These are phyloP conservation scores for Adineta ricciae DNA, from an alignment of 2,888 invertebrate species.

Conservation along the genomic window DNA sequence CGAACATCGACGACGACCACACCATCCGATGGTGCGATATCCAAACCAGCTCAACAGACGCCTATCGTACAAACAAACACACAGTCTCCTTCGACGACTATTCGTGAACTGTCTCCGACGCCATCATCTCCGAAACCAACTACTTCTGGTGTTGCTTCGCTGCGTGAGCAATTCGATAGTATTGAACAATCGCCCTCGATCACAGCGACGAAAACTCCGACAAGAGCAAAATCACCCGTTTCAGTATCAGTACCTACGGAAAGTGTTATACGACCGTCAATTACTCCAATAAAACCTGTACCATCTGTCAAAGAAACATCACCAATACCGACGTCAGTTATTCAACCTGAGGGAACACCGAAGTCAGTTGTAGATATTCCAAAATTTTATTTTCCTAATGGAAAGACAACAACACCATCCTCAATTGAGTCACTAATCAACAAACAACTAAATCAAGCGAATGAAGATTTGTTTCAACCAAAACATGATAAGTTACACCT, in stretches of 20 bases:
- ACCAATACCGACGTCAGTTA: background rate
- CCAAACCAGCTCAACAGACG: background rate
- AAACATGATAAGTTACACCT: background rate
- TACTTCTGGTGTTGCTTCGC: background rate
- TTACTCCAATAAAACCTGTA: background rate
- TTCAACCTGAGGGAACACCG: background rate
- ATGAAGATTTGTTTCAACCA: background rate
- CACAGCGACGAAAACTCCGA: background rate
- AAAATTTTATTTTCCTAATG: conserved; percentile 32
- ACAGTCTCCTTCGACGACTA: background rate
- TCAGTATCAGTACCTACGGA: background rate
- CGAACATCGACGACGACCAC: background rate
- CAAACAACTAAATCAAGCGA: background rate
- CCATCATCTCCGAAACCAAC: background rate
- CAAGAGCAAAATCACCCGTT: background rate
- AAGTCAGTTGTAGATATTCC: conserved; percentile 2
- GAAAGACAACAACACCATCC: background rate
- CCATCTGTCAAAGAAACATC: background rate
- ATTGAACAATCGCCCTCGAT: background rate
- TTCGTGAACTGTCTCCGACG: background rate
- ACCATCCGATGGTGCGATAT: background rate
- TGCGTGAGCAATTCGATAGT: background rate
- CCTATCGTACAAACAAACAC: background rate
- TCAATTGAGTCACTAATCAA: background rate
- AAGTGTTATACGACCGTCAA: background rate